phyloP scores from a whole-genome alignment of 2,797 vertebrate species.

The Syngnathus acus region DNA sequence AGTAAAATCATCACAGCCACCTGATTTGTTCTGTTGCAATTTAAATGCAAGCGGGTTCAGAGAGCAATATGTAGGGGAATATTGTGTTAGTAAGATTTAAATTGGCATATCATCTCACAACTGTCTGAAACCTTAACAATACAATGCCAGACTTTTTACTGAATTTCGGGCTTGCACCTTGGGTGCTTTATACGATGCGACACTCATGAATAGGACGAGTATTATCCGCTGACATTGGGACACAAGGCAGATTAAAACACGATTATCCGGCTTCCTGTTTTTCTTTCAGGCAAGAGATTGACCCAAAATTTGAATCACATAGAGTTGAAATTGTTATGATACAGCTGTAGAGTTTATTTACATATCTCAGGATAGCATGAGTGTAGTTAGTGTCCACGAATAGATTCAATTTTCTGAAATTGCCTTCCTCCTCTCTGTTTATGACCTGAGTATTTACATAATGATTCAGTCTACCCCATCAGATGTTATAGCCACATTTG shows the following conservation, averaged over 20 bases:
- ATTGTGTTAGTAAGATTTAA: constrained; percentile 48
- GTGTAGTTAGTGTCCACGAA: constrained; percentile 52
- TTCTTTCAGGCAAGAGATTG: constrained; percentile 50
- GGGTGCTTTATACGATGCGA: constrained; percentile 28
- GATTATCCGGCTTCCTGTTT: constrained; percentile 46
- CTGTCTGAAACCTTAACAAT: constrained; percentile 15
- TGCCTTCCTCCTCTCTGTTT: constrained; percentile 41
- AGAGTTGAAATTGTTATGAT: background rate
- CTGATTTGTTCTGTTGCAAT: constrained; percentile 13
- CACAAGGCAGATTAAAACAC: constrained; percentile 49
- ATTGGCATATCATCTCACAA: constrained; percentile 28
- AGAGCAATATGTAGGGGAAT: constrained; percentile 58
- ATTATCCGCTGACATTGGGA: constrained; percentile 49
- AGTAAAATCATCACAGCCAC: constrained; percentile 2
- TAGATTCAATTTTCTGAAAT: constrained; percentile 48
- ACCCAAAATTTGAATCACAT: constrained; percentile 39
- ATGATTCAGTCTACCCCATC: constrained; percentile 21
- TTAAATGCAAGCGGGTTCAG: constrained; percentile 37
- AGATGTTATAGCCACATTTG: constrained; percentile 15
- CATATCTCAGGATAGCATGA: constrained; percentile 48
- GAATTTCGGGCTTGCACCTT: constrained; percentile 33
- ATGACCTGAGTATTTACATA: constrained; percentile 36
- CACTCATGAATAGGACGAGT: constrained; percentile 44
- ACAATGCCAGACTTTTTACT: constrained; percentile 39
- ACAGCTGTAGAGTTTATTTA: constrained; percentile 50